Base-by-base conservation (phyloP, 2,797 vertebrate genomes). In the Holocentrus rufus region DNA sequence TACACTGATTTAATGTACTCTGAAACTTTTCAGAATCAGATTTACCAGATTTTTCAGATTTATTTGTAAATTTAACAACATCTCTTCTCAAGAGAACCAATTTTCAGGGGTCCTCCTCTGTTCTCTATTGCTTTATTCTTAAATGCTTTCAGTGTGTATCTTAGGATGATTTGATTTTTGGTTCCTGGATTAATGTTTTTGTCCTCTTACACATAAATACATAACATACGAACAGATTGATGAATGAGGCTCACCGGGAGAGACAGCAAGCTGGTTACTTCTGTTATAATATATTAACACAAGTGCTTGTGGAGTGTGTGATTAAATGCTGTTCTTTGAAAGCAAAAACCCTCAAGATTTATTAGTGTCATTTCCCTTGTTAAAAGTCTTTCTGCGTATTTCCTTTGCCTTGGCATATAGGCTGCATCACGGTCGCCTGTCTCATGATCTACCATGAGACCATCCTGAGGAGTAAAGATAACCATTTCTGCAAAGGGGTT, bases 151-250 rank as follows among this genome's bases (percentile, higher is more conserved):
- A n/a, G n/a, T n/a, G n/a, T n/a, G n/a, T n/a, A n/a, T n/a, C n/a
- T n/a, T n/a, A n/a, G n/a, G n/a, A n/a, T n/a, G n/a, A n/a, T n/a
- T n/a, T n/a, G n/a, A n/a, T n/a, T n/a, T n/a, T n/a, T n/a, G n/a
- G n/a, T n/a, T n/a, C n/a, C n/a, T n/a, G n/a, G n/a, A n/a, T n/a
- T n/a, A n/a, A n/a, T n/a, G n/a, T n/a, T n/a, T n/a, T n/a, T n/a
- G n/a, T n/a, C n/a, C n/a, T n/a, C n/a, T n/a, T n/a, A n/a, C n/a
- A n/a, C n/a, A n/a, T n/a, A n/a, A n/a, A n/a, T n/a, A n/a, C n/a
- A n/a, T n/a, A n/a, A n/a, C n/a, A 46, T 57, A 31, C 18, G 39
- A 27, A 27, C 59, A 46, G 59, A 49, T 25, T 62, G 60, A 62
- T 62, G 30, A n/a, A 63, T 49, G 60, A 49, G 23, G 60, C 25